phyloP scores from a whole-genome alignment of 2,888 invertebrate genomes.

The Xanthorhoe designata region DNA sequence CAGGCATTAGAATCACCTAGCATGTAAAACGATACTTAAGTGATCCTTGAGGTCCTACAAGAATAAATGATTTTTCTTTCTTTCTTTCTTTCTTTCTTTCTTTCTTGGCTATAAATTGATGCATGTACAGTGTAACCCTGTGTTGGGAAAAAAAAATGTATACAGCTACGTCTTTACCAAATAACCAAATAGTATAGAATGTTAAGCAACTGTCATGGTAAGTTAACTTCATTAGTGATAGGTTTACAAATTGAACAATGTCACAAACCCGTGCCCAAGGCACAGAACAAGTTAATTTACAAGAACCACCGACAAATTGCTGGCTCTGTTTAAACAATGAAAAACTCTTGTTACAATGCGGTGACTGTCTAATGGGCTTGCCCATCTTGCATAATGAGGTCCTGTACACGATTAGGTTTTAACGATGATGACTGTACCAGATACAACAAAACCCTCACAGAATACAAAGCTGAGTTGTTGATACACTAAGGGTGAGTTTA shows the following conservation, averaged over 20 bases:
- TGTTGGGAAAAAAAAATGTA: too few relatives aligned
- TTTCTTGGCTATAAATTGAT: too few relatives aligned
- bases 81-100: too few relatives aligned
- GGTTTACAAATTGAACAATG: neutral
- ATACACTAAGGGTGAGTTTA: constrained; percentile 41
- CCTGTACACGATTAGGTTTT: constrained; percentile 78
- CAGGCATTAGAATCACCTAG: too few relatives aligned
- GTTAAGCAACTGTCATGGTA: too few relatives aligned
- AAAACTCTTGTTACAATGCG: constrained; percentile 50
- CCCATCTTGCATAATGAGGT: constrained; percentile 76
- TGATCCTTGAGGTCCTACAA: too few relatives aligned
- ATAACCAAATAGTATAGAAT: too few relatives aligned
- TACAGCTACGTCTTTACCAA: too few relatives aligned
- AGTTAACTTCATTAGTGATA: too few relatives aligned
- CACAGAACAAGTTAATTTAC: constrained; percentile 9
- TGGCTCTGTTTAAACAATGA: constrained; percentile 36
- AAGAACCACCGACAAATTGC: constrained; percentile 25
- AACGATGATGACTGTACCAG: constrained; percentile 74
- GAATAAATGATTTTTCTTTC: too few relatives aligned
- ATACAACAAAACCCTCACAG: constrained; percentile 38
- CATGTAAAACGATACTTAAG: too few relatives aligned
- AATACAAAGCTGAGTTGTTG: constrained; percentile 45
- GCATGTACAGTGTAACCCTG: too few relatives aligned
- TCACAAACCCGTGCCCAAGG: constrained; percentile 1
- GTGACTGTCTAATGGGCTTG: constrained; percentile 65